Percentiles rank a stretch among this genome's conserved stretches.
Evolutionary conservation across 2,888 invertebrate genomes (phyloP).

Genomic region (Drosophila quinaria): DNA sequence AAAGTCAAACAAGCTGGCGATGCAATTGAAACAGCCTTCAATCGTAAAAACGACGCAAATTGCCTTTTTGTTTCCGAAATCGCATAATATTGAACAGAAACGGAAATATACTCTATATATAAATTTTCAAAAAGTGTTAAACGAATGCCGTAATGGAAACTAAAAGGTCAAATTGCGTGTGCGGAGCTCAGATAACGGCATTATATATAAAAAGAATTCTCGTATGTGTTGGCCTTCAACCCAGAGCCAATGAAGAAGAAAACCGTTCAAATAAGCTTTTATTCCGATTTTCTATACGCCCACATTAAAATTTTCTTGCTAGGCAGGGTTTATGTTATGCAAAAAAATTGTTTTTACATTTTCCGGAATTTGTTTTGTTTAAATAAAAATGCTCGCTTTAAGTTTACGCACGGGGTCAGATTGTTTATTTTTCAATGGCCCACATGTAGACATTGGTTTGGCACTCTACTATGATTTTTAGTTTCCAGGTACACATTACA

Average conservation of each 20-base stretch:
- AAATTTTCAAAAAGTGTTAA: not conserved
- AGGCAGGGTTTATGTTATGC: conserved; percentile 18
- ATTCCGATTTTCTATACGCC: conserved; percentile 16
- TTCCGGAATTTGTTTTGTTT: conserved; percentile 31
- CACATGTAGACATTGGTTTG: conserved; percentile 14
- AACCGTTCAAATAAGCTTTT: conserved; percentile 7
- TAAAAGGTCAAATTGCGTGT: conserved; percentile 20
- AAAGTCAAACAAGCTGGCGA: conserved; percentile 60
- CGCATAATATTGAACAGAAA: conserved; percentile 7
- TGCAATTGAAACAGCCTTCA: conserved; percentile 62
- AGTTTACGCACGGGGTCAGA: conserved; percentile 6
- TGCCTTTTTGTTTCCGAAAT: conserved; percentile 9
- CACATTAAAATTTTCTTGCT: conserved; percentile 1
- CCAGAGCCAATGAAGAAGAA: not conserved
- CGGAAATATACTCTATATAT: conserved; percentile 3
- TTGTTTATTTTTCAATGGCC: conserved; percentile 60
- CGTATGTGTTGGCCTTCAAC: conserved; percentile 12
- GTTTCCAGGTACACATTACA: conserved; percentile 36
- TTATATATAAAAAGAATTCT: conserved; percentile 27
- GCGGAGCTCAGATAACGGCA: conserved; percentile 33
- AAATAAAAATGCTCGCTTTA: conserved; percentile 15
- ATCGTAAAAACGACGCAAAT: conserved; percentile 23
- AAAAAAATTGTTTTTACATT: conserved; percentile 24
- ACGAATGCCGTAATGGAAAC: not conserved
- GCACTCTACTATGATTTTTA: conserved; percentile 27